Evolutionary conservation across 2,797 vertebrate genomes (phyloP).

Genomic region (Melanotaenia trifasciata): DNA sequence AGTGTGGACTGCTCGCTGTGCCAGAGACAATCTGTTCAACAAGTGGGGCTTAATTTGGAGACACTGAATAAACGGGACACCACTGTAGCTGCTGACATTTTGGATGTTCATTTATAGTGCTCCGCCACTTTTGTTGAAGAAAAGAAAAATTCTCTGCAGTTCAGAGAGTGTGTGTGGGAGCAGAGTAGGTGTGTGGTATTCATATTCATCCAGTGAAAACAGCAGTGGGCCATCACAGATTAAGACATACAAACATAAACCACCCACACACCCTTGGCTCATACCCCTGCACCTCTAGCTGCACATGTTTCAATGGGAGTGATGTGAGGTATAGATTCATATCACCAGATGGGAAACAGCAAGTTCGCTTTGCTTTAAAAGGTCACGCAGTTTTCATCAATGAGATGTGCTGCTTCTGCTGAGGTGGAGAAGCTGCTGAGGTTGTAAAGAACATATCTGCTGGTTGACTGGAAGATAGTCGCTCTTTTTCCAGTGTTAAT

Average conservation of each 20-base stretch:
- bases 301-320: conserved; percentile 24
- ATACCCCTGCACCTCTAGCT: conserved; percentile 26
- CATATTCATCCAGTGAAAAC: conserved; percentile 70
- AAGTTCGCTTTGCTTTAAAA: conserved; percentile 25
- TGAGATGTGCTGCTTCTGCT: background rate
- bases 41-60: conserved; percentile 69
- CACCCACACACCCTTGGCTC: conserved; percentile 57
- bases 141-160: conserved; percentile 60
- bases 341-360: conserved; percentile 2
- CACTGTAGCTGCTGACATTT: conserved; percentile 69
- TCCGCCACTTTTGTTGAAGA: conserved; percentile 39
- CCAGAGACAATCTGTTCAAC: conserved; percentile 77
- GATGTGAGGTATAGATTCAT: conserved; percentile 32
- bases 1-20: conserved; percentile 60
- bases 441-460: background rate
- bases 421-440: background rate
- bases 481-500: background rate
- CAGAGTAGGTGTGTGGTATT: conserved; percentile 70
- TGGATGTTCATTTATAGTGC: conserved; percentile 67
- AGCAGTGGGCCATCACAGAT: conserved; percentile 55
- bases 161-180: conserved; percentile 63
- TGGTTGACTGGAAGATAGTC: background rate
- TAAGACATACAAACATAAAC: conserved; percentile 64
- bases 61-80: conserved; percentile 68
- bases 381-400: conserved; percentile 32